These are phyloP conservation scores for Brachionichthys hirsutus DNA, from an alignment of 2,113 vertebrate species.

Conservation along the genomic window DNA sequence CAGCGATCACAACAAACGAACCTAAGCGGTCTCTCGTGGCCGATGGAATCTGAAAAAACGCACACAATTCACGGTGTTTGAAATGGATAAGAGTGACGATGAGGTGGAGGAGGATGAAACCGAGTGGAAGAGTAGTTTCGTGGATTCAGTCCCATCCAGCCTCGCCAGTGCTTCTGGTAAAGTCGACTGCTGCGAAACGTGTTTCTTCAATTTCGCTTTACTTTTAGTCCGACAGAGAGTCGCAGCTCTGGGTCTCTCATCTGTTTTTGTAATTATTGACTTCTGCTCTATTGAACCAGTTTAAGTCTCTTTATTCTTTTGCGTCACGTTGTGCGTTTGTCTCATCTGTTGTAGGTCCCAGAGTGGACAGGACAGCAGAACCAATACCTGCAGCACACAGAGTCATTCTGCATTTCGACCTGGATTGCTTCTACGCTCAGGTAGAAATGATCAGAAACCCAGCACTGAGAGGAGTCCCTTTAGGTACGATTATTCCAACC, in stretches of 20 bases:
- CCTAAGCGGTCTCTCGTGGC: rapidly evolving
- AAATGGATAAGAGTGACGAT: constrained; percentile 52
- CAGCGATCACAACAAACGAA: no score
- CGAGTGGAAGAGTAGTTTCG: constrained; percentile 54
- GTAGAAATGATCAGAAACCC: constrained; percentile 92
- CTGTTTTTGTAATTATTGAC: no score
- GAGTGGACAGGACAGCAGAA: neutral
- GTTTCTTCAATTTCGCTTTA: neutral
- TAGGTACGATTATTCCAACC: constrained; percentile 75
- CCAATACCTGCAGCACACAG: constrained; percentile 40
- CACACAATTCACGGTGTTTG: neutral
- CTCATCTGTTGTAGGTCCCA: constrained; percentile 32
- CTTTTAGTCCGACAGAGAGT: neutral
- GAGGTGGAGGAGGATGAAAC: constrained; percentile 62
- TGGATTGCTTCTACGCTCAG: constrained; percentile 94
- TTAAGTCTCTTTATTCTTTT: neutral
- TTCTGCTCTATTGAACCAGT: neutral
- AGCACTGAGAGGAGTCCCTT: constrained; percentile 80
- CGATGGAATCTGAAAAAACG: neutral
- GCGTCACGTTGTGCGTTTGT: neutral
- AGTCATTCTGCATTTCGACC: constrained; percentile 85
- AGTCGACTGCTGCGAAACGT: neutral
- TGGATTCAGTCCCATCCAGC: constrained; percentile 14
- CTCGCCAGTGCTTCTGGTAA: constrained; percentile 40
- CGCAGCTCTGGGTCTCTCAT: neutral